Evolutionary conservation across 2,113 vertebrate genomes (phyloP).

Genomic region (Lophura nycthemera): DNA sequence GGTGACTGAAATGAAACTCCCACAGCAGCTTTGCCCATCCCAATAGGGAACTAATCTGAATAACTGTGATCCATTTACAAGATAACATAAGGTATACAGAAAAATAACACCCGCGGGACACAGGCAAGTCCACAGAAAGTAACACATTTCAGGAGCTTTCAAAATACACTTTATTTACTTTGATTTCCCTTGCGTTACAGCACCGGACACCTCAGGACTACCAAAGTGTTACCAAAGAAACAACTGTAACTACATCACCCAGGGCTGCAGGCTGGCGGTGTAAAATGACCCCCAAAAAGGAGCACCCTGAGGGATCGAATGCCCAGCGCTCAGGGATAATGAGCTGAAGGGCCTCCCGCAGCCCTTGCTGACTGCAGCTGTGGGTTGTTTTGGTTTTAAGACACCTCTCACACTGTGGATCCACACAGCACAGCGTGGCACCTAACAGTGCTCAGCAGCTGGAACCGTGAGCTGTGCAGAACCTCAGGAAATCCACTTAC

Average conservation of each 20-base stretch:
- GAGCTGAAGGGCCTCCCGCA: neutral
- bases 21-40: neutral
- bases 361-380: neutral
- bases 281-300: neutral
- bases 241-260: neutral
- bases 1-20: neutral
- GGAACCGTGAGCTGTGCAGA: neutral
- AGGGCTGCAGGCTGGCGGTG: neutral
- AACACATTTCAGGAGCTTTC: neutral
- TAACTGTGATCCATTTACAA: neutral
- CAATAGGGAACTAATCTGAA: neutral
- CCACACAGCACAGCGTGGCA: rapidly evolving
- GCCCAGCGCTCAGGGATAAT: rapidly evolving
- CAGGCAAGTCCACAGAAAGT: neutral
- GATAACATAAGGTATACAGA: neutral
- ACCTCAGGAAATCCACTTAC: neutral
- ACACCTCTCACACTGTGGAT: neutral
- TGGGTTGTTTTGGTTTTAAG: neutral
- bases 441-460: neutral
- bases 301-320: neutral
- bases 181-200: neutral
- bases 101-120: neutral
- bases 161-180: neutral
- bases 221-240: neutral
- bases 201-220: neutral